Evolutionary conservation across 35 echinoderm and acorn worm species (phyloP).

Genomic region (Ptychodera flava): DNA sequence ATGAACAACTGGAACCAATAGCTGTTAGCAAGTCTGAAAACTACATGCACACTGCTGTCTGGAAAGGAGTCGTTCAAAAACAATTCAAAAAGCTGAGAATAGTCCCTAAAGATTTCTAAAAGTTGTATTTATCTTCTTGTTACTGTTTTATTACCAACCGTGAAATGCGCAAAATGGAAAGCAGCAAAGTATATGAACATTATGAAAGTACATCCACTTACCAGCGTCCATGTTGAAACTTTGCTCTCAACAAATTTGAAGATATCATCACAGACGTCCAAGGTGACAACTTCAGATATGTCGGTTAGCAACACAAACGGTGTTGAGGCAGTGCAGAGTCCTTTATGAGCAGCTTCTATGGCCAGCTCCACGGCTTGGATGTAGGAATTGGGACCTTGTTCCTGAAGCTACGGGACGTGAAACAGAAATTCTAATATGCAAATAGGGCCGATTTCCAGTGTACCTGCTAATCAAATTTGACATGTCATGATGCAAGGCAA

Average conservation of each 20-base stretch:
- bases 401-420: conserved; percentile 10
- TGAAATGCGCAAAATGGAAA: too few species aligned
- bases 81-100: too few species aligned
- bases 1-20: too few species aligned
- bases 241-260: conserved; percentile 93
- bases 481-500: not conserved
- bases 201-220: too few species aligned
- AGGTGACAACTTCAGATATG: conserved; percentile 83
- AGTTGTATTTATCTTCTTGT: too few species aligned
- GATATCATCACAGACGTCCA: conserved; percentile 71
- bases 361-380: conserved; percentile 56
- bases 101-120: too few species aligned
- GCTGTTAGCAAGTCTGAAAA: too few species aligned
- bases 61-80: too few species aligned
- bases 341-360: conserved; percentile 52
- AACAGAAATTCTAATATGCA: not conserved
- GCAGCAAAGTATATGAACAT: too few species aligned
- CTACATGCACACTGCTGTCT: too few species aligned
- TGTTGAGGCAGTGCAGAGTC: conserved; percentile 63
- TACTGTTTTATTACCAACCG: too few species aligned
- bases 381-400: conserved; percentile 19
- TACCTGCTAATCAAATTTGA: not conserved
- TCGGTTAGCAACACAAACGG: conserved; percentile 80
- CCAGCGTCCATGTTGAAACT: conserved; percentile 75
- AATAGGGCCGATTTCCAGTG: not conserved